Conservation (phyloP, 2,797 vertebrate species). For the Morus bassanus region DNA sequence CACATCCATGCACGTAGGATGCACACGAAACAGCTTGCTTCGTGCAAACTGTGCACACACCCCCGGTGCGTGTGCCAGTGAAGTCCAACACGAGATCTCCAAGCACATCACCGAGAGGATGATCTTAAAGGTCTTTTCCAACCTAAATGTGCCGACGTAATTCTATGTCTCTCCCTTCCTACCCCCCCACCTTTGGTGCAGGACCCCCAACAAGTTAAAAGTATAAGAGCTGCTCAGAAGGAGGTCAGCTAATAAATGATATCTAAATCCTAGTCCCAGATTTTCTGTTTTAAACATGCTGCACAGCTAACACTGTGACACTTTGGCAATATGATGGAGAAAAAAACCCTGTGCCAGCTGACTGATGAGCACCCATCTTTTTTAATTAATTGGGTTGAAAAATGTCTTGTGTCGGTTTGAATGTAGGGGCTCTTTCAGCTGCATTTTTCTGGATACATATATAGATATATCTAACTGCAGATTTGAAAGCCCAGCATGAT, state of each 20-base stretch:
- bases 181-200: neutral
- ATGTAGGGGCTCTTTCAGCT: slow-evolving; percentile 54
- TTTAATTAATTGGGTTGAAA: slow-evolving; percentile 75
- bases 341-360: slow-evolving; percentile 56
- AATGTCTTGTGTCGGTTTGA: slow-evolving; percentile 55
- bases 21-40: neutral
- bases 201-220: slow-evolving; percentile 15
- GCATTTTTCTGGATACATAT: slow-evolving; percentile 47
- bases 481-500: slow-evolving; percentile 53
- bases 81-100: neutral
- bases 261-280: slow-evolving; percentile 57
- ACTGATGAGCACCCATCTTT: slow-evolving; percentile 69
- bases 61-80: neutral
- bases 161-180: neutral
- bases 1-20: rapidly evolving
- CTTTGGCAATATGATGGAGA: slow-evolving; percentile 65
- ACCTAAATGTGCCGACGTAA: neutral
- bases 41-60: rapidly evolving
- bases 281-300: slow-evolving; percentile 68
- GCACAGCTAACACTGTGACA: slow-evolving; percentile 69
- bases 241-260: slow-evolving; percentile 57
- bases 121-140: neutral
- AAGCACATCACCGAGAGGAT: rapidly evolving
- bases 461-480: slow-evolving; percentile 37
- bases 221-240: slow-evolving; percentile 19